These are phyloP conservation scores for Papilio gigon DNA, from an alignment of 2,888 invertebrate genomes.

Conservation along the genomic window DNA sequence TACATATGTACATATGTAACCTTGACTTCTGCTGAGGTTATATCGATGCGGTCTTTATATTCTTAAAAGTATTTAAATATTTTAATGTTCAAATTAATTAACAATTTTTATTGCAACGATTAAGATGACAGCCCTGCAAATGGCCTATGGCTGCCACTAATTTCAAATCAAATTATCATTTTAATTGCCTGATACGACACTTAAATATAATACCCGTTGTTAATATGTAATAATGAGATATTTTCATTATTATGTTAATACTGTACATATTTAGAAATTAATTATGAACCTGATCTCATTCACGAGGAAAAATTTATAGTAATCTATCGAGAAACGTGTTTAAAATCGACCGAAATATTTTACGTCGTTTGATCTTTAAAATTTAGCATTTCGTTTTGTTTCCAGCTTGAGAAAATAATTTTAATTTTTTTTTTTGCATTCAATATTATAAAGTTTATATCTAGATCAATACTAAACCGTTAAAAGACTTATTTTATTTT, in stretches of 20 bases:
- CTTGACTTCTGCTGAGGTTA: constrained; percentile 27
- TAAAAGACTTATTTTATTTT: neutral
- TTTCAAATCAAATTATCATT: constrained; percentile 7
- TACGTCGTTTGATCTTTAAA: neutral
- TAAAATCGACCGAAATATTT: neutral
- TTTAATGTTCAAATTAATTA: constrained; percentile 4
- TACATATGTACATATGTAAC: neutral
- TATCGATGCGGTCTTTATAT: constrained; percentile 1
- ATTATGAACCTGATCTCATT: constrained; percentile 21
- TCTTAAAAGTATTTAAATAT: neutral
- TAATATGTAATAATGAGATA: constrained; percentile 16
- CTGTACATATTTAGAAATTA: constrained; percentile 15
- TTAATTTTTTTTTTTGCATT: neutral
- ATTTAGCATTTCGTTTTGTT: neutral
- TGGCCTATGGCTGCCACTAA: neutral
- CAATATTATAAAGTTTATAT: neutral
- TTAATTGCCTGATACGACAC: constrained; percentile 20
- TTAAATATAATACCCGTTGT: constrained; percentile 10
- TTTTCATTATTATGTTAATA: constrained; percentile 25
- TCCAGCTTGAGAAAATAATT: neutral
- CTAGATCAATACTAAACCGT: neutral
- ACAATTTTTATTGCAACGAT: neutral
- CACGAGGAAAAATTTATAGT: constrained; percentile 3
- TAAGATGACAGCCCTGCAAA: constrained; percentile 9
- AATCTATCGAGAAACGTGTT: neutral